Conservation (phyloP, 2,113 vertebrate species). For the Numenius arquata region DNA sequence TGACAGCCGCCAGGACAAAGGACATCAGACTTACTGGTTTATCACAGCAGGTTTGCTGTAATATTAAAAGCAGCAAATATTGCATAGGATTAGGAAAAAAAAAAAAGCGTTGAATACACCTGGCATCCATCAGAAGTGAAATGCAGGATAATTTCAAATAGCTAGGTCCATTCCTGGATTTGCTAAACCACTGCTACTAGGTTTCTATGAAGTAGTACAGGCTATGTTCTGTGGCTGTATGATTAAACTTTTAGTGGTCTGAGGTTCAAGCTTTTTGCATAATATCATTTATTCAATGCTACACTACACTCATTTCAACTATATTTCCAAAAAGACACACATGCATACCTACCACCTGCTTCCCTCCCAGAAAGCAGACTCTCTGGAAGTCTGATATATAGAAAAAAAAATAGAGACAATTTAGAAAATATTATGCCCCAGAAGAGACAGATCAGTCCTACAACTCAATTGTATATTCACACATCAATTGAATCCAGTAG, state of each 20-base stretch:
- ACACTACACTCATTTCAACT: not conserved
- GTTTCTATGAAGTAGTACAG: not conserved
- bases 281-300: not conserved
- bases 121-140: not conserved
- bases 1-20: not conserved
- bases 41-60: not conserved
- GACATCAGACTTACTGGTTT: not conserved
- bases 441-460: not conserved
- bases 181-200: not conserved
- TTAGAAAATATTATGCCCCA: not conserved
- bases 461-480: not conserved
- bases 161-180: not conserved
- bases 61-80: not conserved
- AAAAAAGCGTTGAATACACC: not conserved
- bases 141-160: not conserved
- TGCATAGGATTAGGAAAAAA: too few species aligned
- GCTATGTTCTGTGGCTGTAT: not conserved
- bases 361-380: not conserved
- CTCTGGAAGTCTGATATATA: not conserved
- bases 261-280: not conserved
- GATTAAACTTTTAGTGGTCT: not conserved
- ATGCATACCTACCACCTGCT: not conserved
- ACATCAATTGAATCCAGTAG: not conserved
- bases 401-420: not conserved
- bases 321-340: not conserved